Conservation (phyloP, 2,797 vertebrate species). For the Crypturellus tataupa region DNA sequence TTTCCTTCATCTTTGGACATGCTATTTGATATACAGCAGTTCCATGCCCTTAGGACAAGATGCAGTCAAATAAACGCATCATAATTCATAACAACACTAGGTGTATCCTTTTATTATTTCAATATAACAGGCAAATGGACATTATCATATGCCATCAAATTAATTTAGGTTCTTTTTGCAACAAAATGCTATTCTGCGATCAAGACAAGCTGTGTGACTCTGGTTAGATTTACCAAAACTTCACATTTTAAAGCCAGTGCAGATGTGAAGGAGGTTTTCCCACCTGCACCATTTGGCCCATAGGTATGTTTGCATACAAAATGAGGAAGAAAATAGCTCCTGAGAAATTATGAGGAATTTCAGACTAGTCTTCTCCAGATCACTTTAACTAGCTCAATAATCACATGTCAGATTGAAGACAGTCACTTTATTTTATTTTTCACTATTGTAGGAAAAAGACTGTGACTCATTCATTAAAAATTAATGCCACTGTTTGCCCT, state of each 20-base stretch:
- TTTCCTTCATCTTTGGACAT: neutral
- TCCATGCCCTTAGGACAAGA: neutral
- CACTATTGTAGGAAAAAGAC: neutral
- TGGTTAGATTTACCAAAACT: neutral
- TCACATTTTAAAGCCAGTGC: neutral
- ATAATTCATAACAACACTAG: neutral
- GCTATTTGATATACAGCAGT: neutral
- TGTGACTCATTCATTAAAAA: neutral
- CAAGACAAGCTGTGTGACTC: neutral
- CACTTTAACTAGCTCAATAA: slow-evolving; percentile 4
- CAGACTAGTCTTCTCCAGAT: neutral
- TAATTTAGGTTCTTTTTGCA: neutral
- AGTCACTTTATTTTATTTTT: neutral
- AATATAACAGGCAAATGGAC: neutral
- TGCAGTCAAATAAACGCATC: neutral
- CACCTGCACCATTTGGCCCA: neutral
- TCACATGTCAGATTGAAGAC: neutral
- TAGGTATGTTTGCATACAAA: neutral
- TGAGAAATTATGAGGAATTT: neutral
- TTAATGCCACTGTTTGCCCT: neutral
- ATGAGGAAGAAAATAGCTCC: neutral
- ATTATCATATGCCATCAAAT: neutral
- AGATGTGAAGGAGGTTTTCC: neutral
- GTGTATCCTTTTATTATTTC: neutral
- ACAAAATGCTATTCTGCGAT: neutral